A percentile compares a stretch with the other conserved stretches of the same genome.
These are phyloP conservation scores for Dunckerocampus dactyliophorus DNA, from an alignment of 2,113 vertebrate genomes.

Conservation along the genomic window DNA sequence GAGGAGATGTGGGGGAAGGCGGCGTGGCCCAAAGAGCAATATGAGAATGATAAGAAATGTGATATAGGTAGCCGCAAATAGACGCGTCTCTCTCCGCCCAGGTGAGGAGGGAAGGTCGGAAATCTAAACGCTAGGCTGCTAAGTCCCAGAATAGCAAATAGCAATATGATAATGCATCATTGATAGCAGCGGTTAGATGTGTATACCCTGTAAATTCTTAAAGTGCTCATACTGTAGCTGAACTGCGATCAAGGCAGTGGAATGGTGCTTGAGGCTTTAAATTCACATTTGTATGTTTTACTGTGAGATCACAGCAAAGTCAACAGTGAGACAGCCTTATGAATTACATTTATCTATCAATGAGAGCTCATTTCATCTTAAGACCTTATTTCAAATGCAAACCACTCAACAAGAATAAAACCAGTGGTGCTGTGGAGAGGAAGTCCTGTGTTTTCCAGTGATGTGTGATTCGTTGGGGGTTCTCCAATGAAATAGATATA, in stretches of 20 bases:
- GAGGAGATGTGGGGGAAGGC: constrained; percentile 41
- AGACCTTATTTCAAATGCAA: too few relatives aligned
- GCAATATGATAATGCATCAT: constrained; percentile 13
- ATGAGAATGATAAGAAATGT: constrained; percentile 16
- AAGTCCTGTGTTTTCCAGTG: too few relatives aligned
- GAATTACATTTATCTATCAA: neutral
- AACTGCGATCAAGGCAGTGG: constrained; percentile 29
- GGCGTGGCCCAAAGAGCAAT: constrained; percentile 13
- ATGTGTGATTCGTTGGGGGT: too few relatives aligned
- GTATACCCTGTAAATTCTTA: constrained; percentile 11
- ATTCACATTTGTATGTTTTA: constrained; percentile 28
- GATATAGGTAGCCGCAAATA: constrained; percentile 26
- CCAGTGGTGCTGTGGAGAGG: too few relatives aligned
- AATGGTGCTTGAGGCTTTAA: constrained; percentile 11
- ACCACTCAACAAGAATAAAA: too few relatives aligned
- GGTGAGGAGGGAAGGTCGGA: constrained; percentile 36
- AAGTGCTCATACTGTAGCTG: constrained; percentile 6
- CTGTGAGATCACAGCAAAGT: constrained; percentile 15
- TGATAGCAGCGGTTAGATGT: neutral
- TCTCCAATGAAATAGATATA: too few relatives aligned
- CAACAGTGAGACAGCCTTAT: constrained; percentile 1
- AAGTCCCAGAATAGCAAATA: constrained; percentile 20
- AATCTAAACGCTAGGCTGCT: constrained; percentile 25
- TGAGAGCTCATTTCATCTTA: too few relatives aligned
- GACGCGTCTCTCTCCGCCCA: constrained; percentile 32